Percentiles rank a stretch among this genome's conserved stretches.
phyloP scores from a whole-genome alignment of 2,797 vertebrate species.

The Hylomyscus alleni region DNA sequence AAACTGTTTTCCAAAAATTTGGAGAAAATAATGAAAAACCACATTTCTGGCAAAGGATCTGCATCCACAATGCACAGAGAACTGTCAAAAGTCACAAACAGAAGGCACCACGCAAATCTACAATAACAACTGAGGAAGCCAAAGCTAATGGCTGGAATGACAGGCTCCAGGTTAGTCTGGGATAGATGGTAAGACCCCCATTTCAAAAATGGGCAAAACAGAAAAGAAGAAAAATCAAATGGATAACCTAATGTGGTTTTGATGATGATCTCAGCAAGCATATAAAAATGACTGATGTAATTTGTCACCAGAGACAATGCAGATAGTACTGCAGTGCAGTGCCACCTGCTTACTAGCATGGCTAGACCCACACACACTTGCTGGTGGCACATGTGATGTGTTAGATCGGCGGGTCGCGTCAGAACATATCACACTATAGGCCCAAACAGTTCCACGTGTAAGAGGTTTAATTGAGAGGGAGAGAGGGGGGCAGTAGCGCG shows the following conservation, averaged over 20 bases:
- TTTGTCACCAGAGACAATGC: neutral
- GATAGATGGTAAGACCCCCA: neutral
- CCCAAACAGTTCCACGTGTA: too few species aligned
- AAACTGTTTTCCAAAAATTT: neutral
- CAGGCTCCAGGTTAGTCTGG: neutral
- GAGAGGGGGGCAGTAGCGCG: too few species aligned
- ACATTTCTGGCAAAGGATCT: neutral
- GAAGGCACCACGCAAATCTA: neutral
- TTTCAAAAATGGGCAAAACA: neutral
- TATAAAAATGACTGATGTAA: neutral
- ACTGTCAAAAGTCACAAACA: slow-evolving; percentile 12
- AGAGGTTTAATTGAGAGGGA: too few species aligned
- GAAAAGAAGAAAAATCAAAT: neutral
- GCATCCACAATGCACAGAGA: slow-evolving; percentile 6
- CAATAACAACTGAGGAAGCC: neutral
- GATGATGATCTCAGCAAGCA: neutral
- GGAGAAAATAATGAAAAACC: neutral
- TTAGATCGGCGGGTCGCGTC: too few species aligned
- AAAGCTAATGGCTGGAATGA: neutral
- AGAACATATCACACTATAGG: too few species aligned
- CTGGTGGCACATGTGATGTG: too few species aligned
- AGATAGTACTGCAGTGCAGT: neutral
- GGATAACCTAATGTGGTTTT: neutral
- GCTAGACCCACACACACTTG: neutral
- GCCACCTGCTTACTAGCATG: neutral